Base-by-base conservation (phyloP, 1,140 invertebrate genomes). In the Papilio helenus region DNA sequence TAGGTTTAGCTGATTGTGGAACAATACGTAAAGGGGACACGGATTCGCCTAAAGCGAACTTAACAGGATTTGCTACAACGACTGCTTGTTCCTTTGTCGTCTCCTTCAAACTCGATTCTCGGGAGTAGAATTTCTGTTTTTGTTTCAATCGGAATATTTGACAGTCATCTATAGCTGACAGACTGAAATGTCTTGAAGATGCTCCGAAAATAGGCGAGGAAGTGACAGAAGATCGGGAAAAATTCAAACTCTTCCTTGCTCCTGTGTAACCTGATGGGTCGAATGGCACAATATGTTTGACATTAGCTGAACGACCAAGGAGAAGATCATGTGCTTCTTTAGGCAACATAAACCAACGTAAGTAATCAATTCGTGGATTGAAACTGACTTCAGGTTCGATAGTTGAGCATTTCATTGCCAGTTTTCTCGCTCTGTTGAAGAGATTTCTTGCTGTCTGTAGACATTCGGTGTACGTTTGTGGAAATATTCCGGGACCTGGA, bases 301-400 rank as follows among this genome's bases (percentile, higher is more conserved):
- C 96, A 84, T 97, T 97, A 68, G 96, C 96, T 18, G 96, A 97
- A 83, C 96, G 96, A 20, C 97, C 97, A 0, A 97, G 93, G 0
- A 97, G 87, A 5, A 97, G 93, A 84, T 97, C 96, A 88, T 97
- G 97, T 3, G 97, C 97, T 91, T 97, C 97, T 84, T 96, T 96
- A 0, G 97, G 97, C 68, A 98, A 92, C 95, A 98, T 96, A 90
- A 98, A 99, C 98, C 98, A 99, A 77, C 98, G 94, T 16, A 98
- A 93, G 74, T 95, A 95, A 82, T 97, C 96, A 26, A 96, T 95
- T 68, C 96, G 92, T 51, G 96, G 95, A 86, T 97, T 96, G 88
- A 98, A 96, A 20, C 86, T 92, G 12, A 97, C 95, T 79, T 96
- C 96, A 83, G 97, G 97, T 86, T 98, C 97, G 20, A 96, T 95